Base-by-base conservation (phyloP, 2,113 vertebrate species). In the Poeciliopsis turrubarensis region DNA sequence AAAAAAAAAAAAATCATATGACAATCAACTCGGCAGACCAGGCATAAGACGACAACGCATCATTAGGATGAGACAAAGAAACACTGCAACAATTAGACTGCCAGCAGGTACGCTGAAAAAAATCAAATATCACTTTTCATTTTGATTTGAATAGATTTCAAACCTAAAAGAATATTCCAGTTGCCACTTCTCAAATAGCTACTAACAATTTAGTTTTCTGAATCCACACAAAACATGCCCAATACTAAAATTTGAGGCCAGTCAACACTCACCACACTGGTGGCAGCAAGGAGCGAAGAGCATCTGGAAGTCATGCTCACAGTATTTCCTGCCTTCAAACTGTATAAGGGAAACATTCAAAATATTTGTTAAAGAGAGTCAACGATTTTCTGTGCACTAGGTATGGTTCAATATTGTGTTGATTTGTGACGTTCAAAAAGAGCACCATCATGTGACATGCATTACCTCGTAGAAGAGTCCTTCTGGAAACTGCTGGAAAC, bases 261-360 rank as follows among this genome's bases (percentile, higher is more conserved):
- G 37, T 6, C 15, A 64, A 66, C 74, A 96, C 97, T 98, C 94
- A 99, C 98, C 97, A 89, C 98, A 99, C 34, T 99, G 96, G 86
- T 97, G 97, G 87, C 98, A 99, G 90, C 97, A 99, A 30, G 98
- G 98, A 25, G 98, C 97, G 86, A 99, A 99, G 81, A 99, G 96
- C 96, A 99, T 99, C 90, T 99, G 98, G 91, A 99, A 99, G 86
- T 99, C 98, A 85, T 99, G 97, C 88, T 99, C 98, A n/a, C 98
- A 99, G 81, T 99, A 99, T 84, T 99, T 99, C 82, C 98, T 97
- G 82, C 97, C 97, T 94, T 99, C 98, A 92, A 99, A 99, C 98
- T 99, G 93, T 62, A 51, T 32, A 70, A 9, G 60, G 25, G 9
- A 32, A 70, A 60, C 11, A 72, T 8, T 65, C 11, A 65, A 31